A percentile compares a stretch with the other conserved stretches of the same genome.
phyloP scores from a whole-genome alignment of 2,797 vertebrate genomes.

The Morelia viridis region DNA sequence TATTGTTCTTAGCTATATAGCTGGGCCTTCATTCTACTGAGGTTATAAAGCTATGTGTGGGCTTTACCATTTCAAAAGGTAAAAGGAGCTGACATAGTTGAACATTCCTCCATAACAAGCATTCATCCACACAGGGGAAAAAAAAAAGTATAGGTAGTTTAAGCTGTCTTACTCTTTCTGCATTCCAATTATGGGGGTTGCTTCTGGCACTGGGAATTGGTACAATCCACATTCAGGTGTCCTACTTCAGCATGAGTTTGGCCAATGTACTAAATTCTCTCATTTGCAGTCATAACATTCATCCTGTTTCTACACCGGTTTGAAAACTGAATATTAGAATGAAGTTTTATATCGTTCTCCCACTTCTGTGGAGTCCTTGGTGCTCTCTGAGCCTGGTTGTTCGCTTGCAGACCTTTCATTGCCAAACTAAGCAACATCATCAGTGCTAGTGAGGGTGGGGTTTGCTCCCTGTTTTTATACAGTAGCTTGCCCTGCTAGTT shows the following conservation, averaged over 20 bases:
- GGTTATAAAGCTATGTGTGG: background rate
- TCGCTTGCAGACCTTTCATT: background rate
- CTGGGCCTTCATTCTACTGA: background rate
- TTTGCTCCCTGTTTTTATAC: background rate
- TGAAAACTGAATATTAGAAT: background rate
- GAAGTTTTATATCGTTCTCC: background rate
- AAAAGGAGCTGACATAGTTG: background rate
- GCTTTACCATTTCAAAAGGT: background rate
- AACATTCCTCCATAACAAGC: background rate
- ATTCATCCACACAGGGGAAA: background rate
- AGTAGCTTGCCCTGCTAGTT: background rate
- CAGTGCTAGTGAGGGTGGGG: background rate
- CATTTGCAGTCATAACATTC: too few relatives aligned
- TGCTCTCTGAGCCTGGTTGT: background rate
- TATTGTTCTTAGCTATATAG: background rate
- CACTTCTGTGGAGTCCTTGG: background rate
- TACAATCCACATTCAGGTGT: background rate
- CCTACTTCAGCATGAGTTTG: background rate
- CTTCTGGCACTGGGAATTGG: background rate
- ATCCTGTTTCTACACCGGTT: too few relatives aligned
- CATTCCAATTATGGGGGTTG: too few relatives aligned
- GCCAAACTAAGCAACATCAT: background rate
- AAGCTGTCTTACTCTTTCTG: too few relatives aligned
- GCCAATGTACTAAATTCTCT: background rate
- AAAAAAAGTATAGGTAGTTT: background rate